phyloP scores from a whole-genome alignment of 2,888 invertebrate genomes.

The Stenchaetothrips biformis region DNA sequence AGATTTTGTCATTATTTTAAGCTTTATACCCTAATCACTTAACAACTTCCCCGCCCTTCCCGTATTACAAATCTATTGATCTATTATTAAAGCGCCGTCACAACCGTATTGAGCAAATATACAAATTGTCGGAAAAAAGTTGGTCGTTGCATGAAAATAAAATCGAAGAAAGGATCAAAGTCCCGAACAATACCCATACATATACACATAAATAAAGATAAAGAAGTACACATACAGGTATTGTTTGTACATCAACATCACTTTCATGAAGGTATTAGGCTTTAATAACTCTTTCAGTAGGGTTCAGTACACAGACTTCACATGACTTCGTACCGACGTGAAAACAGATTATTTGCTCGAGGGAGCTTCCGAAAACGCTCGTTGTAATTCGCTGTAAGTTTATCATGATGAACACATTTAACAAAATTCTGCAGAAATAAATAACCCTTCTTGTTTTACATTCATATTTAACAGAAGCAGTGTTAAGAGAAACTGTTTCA shows the following conservation, averaged over 20 bases:
- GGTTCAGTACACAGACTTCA: no score
- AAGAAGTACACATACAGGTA: conserved; percentile 21
- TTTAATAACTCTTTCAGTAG: no score
- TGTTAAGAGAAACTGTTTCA: conserved; percentile 25
- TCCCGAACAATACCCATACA: conserved; percentile 18
- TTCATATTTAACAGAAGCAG: conserved; percentile 12
- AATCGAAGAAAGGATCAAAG: not conserved
- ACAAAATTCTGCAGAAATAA: conserved; percentile 11
- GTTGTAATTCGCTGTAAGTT: not conserved
- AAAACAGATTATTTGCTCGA: not conserved
- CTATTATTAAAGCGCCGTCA: conserved; percentile 19
- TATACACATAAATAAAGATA: conserved; percentile 13
- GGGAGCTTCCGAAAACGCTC: not conserved
- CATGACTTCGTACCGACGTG: no score
- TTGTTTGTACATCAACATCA: conserved; percentile 21
- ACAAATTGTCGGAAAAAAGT: conserved; percentile 9
- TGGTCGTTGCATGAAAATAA: conserved; percentile 1
- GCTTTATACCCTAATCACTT: conserved; percentile 6
- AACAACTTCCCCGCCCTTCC: conserved; percentile 14
- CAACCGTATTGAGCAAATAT: conserved; percentile 25
- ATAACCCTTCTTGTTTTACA: conserved; percentile 21
- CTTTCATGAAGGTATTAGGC: not conserved
- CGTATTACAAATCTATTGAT: conserved; percentile 18
- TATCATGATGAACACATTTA: conserved; percentile 16
- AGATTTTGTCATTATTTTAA: conserved; percentile 22